phyloP scores from a whole-genome alignment of 2,797 vertebrate species.

The Menidia menidia region DNA sequence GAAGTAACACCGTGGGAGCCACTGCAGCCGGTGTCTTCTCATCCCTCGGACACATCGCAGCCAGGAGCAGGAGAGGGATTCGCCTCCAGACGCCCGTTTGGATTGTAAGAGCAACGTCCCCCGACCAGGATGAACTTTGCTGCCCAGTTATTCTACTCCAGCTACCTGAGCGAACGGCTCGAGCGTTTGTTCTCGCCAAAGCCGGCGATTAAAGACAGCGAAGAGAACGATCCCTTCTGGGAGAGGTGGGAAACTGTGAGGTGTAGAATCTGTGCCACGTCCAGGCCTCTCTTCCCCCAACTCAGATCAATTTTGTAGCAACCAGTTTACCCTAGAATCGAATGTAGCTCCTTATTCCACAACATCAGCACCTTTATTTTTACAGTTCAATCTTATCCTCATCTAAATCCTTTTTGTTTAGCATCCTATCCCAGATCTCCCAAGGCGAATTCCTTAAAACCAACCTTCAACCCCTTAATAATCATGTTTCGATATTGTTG shows the following conservation, averaged over 20 bases:
- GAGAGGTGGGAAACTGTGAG: conserved; percentile 88
- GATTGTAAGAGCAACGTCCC: conserved; percentile 34
- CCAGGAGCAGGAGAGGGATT: conserved; percentile 38
- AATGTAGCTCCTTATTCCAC: conserved; percentile 6
- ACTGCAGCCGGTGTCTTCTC: conserved; percentile 50
- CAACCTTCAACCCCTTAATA: not conserved
- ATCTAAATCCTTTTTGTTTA: conserved; percentile 1
- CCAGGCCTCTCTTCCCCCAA: conserved; percentile 12
- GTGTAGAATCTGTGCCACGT: conserved; percentile 50
- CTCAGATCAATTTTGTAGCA: conserved; percentile 36
- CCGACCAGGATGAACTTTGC: conserved; percentile 89
- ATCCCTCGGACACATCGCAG: conserved; percentile 45
- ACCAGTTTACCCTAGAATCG: conserved; percentile 15
- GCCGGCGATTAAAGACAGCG: conserved; percentile 75
- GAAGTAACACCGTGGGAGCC: conserved; percentile 52
- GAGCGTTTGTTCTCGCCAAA: conserved; percentile 73
- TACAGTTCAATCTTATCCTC: not conserved
- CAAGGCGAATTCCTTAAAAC: conserved; percentile 19
- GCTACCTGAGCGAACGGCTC: conserved; percentile 81
- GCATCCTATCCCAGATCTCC: conserved; percentile 2
- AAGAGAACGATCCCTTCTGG: conserved; percentile 95
- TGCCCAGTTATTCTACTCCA: conserved; percentile 90
- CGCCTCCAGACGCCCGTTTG: conserved; percentile 30
- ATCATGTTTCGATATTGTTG: not conserved
- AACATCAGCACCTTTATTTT: not conserved